A percentile compares a stretch with the other conserved stretches of the same genome.
Conservation (phyloP, 2,888 invertebrate genomes). For the Serrognathus titanus region DNA sequence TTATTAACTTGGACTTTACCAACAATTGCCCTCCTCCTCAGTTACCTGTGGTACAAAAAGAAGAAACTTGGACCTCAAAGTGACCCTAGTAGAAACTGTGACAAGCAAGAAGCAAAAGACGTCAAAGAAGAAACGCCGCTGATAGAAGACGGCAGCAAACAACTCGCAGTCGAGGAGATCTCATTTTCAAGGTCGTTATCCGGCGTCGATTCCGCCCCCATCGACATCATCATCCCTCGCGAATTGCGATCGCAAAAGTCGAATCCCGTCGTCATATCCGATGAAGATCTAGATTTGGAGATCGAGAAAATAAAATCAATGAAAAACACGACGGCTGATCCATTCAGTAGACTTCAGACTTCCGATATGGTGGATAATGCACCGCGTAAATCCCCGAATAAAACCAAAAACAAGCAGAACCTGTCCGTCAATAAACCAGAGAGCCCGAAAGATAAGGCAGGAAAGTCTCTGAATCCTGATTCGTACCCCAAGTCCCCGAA, state of each 20-base stretch:
- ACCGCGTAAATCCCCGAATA: conserved; percentile 1
- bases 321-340: conserved; percentile 39
- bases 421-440: too few relatives aligned
- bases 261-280: conserved; percentile 59
- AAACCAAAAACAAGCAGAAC: not conserved
- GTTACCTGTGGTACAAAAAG: conserved; percentile 80
- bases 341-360: conserved; percentile 6
- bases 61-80: conserved; percentile 69
- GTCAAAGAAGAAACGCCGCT: conserved; percentile 50
- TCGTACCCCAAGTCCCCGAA: conserved; percentile 11
- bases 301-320: conserved; percentile 60
- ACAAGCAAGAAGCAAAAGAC: conserved; percentile 36
- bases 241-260: conserved; percentile 39
- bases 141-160: conserved; percentile 37
- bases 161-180: conserved; percentile 31
- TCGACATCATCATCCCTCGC: conserved; percentile 57
- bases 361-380: conserved; percentile 6
- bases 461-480: not conserved
- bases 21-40: conserved; percentile 73
- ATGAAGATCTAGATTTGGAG: conserved; percentile 67
- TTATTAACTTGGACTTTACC: conserved; percentile 76
- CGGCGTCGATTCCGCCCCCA: conserved; percentile 63
- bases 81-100: conserved; percentile 60
- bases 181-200: conserved; percentile 49
- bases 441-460: not conserved